phyloP scores from a whole-genome alignment of 2,113 vertebrate species.

The Neodontobutis hainanensis region DNA sequence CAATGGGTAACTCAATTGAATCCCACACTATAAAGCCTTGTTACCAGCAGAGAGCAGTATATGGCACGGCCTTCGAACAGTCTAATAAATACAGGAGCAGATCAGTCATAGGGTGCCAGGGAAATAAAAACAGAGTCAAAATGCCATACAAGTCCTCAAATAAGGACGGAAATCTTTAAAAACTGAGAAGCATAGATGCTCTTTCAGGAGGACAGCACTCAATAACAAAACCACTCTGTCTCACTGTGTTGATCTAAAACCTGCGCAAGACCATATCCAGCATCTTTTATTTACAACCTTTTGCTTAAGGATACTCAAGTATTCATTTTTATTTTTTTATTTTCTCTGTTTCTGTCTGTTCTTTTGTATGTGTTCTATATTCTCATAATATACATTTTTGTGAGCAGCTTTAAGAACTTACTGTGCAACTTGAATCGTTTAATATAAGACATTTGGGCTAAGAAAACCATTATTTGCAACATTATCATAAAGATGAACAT shows the following conservation, averaged over 20 bases:
- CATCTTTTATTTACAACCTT: too few relatives aligned
- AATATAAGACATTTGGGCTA: too few relatives aligned
- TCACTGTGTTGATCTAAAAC: background rate
- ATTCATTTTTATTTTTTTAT: background rate
- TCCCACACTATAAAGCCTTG: constrained; percentile 57
- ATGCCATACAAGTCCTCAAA: constrained; percentile 42
- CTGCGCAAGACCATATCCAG: background rate
- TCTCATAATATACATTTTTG: too few relatives aligned
- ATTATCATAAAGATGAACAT: too few relatives aligned
- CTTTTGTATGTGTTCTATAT: too few relatives aligned
- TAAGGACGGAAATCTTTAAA: constrained; percentile 40
- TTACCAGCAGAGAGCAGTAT: constrained; percentile 60
- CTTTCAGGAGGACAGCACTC: constrained; percentile 17
- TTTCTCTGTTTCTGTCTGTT: too few relatives aligned
- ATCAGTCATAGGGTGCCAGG: constrained; percentile 60
- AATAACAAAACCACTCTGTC: constrained; percentile 27
- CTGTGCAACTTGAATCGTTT: too few relatives aligned
- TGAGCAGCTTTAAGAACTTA: too few relatives aligned
- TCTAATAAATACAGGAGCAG: constrained; percentile 63
- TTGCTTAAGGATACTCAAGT: background rate
- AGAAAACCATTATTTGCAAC: too few relatives aligned
- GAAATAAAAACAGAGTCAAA: constrained; percentile 62
- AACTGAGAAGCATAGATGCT: constrained; percentile 35
- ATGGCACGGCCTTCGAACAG: constrained; percentile 47
- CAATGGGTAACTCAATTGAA: constrained; percentile 65